phyloP scores from a whole-genome alignment of 1,140 invertebrate genomes.

The Lepidurus arcticus region DNA sequence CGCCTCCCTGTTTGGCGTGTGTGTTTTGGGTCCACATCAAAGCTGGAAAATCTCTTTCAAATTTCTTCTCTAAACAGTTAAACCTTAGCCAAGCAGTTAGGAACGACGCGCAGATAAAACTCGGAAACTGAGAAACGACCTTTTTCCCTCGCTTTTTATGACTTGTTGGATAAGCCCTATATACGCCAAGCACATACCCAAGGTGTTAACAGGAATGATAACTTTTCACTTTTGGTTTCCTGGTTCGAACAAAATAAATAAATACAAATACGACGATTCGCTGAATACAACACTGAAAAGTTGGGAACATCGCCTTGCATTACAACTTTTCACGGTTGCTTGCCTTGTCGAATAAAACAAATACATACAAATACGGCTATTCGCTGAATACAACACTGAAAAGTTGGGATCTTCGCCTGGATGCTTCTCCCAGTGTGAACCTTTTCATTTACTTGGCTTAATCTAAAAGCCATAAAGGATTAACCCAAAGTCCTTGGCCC shows the following conservation, averaged over 20 bases:
- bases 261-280: no score
- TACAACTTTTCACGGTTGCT: no score
- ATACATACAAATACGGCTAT: no score
- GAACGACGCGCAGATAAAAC: not conserved
- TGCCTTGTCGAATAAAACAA: no score
- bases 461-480: no score
- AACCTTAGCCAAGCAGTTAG: not conserved
- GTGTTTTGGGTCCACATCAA: not conserved
- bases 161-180: not conserved
- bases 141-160: not conserved
- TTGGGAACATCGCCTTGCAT: no score
- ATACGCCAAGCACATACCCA: not conserved
- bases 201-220: not conserved
- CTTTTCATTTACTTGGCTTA: no score
- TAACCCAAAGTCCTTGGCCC: no score
- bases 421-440: no score
- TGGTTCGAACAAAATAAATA: not conserved
- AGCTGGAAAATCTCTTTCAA: not conserved
- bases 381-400: no score
- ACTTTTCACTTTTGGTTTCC: not conserved
- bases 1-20: not conserved
- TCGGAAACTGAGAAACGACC: not conserved
- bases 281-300: no score
- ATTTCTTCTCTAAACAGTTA: not conserved
- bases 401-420: no score